Evolutionary conservation across 2,797 vertebrate species (phyloP), one percentile per base, ranked within the genome.

Genomic region (Takifugu rubripes): DNA sequence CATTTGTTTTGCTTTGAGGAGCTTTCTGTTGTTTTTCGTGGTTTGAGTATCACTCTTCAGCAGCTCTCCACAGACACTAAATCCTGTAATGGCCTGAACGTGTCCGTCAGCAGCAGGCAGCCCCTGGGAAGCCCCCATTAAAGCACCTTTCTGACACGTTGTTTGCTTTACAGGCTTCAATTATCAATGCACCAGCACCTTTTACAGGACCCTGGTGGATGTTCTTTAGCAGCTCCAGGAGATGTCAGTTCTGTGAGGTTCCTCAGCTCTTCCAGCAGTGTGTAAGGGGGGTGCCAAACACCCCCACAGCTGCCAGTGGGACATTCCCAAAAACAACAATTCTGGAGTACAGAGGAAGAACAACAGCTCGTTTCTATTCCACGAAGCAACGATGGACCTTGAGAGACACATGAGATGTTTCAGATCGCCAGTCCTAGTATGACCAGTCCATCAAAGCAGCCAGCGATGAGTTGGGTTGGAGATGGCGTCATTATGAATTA

Each of bases 141-240:
- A 87, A 83, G 77, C 44, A 50, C 61, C 60, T 79, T 88, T 81
- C 84, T 74, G 77, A 88, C 66, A 70, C 68, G 75, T 54, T 84
- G 78, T 90, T 91, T 88, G 81, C 87, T 89, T 87, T 82, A 82
- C 75, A 49, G 72, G 66, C 66, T 79, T 87, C 84, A 87, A 89
- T 89, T 90, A 91, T 88, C 83, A 88, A 80, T 82, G 83, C 71
- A 72, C 71, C 77, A 82, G 79, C 83, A 90, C 84, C 79, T 87
- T 88, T 92, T 87, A 88, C 74, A 49, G 74, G 74, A 87, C 82
- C 79, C 56, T 42, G 79, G 68, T 84, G 75, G 75, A 69, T 48
- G 67, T 57, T 21, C 61, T 76, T 87, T 82, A 88, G 75, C 78
- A 84, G 84, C 79, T 86, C 74, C 78, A 73, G 47, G 58, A 77